Conservation (phyloP, 2,888 invertebrate genomes). For the Colostygia pectinataria region DNA sequence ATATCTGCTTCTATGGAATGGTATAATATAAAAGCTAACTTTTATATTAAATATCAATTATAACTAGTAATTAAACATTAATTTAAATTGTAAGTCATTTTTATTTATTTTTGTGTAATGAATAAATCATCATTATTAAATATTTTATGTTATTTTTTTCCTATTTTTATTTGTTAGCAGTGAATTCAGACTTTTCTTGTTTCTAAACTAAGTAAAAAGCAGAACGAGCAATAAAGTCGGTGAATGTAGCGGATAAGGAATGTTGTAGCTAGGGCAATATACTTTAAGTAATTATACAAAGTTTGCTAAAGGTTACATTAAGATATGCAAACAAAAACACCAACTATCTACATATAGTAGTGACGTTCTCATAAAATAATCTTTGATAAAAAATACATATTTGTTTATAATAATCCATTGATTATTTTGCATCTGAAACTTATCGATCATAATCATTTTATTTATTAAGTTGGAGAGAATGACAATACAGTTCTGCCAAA, state of each 20-base stretch:
- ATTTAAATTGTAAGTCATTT: conserved; percentile 36
- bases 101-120: conserved; percentile 53
- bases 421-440: too few species aligned
- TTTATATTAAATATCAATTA: conserved; percentile 42
- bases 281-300: conserved; percentile 51
- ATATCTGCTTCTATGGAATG: conserved; percentile 78
- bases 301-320: neutral
- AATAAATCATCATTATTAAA: conserved; percentile 55
- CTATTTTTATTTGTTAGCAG: conserved; percentile 25
- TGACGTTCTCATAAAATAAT: neutral
- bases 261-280: conserved; percentile 41
- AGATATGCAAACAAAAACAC: conserved; percentile 7
- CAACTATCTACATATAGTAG: too few species aligned
- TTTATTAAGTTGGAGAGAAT: too few species aligned
- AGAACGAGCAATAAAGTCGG: conserved; percentile 16
- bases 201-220: conserved; percentile 14
- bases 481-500: too few species aligned
- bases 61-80: conserved; percentile 29
- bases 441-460: too few species aligned
- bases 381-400: neutral
- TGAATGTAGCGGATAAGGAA: conserved; percentile 2
- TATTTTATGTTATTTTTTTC: conserved; percentile 50
- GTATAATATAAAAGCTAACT: conserved; percentile 40
- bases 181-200: conserved; percentile 13
- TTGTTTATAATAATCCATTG: too few species aligned